Evolutionary conservation across 2,113 vertebrate genomes (phyloP), one percentile per base, ranked within the genome.

Genomic region (Diphyllodes magnificus): DNA sequence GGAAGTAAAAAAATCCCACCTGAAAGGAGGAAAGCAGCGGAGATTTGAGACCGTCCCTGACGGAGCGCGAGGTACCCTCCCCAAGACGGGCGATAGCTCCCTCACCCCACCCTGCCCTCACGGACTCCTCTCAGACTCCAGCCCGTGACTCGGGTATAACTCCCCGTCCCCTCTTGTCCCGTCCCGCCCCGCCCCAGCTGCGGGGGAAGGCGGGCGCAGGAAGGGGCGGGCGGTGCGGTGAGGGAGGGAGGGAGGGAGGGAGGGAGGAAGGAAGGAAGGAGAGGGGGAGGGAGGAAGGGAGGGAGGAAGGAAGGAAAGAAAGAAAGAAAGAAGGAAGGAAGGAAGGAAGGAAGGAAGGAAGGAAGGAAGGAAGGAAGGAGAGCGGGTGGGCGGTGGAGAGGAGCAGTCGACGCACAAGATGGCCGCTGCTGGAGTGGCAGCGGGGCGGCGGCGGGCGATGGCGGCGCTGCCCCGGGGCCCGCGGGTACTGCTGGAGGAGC

Each of bases 401-500:
- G 83, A 91, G 96, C 31, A 92, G 94, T 56, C 31, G 93, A 57
- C 65, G 88, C 96, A 97, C 98, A 98, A 98, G 97, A 98, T 98
- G 98, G 98, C 98, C 97, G 97, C 98, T 95, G 98, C 96, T 96
- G 98, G 96, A 91, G 96, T 90, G 56, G 97, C 89, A 87, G 95
- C 15, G 56, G 79, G 73, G 44, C 15, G 80, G 66, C 37, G 96
- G 95, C 82, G 72, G 78, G 96, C 54, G 95, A 83, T 94, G 96
- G 96, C 45, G 89, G 87, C 78, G 76, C 65, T 82, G 89, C 77
- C 72, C 84, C 68, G 75, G 93, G 66, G 39, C 57, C 95, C 93
- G 96, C 77, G 88, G 72, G 91, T 39, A 21, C 37, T 66, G 49
- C 53, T 28, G 88, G 61, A 93, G 69, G 61, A 84, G 75, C 22